Conservation (phyloP, 2,888 invertebrate species). For the Argynnis bischoffii region DNA sequence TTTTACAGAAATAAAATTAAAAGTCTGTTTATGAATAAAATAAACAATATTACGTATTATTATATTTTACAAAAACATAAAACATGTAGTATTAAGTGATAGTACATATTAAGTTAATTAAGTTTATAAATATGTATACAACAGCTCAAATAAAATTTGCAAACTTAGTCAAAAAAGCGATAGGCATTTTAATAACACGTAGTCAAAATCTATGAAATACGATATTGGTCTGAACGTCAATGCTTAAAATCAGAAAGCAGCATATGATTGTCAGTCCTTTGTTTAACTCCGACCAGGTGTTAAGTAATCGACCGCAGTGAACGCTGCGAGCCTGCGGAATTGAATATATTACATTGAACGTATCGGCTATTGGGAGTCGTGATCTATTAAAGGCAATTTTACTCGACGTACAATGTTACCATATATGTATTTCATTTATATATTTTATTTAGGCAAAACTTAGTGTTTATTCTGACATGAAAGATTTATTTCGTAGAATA, state of each 20-base stretch:
- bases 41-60: too few relatives aligned
- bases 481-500: background rate
- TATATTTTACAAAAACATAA: too few relatives aligned
- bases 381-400: constrained; percentile 14
- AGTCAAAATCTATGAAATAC: too few relatives aligned
- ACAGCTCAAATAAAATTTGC: too few relatives aligned
- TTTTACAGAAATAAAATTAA: background rate
- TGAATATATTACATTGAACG: constrained; percentile 12
- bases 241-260: constrained; percentile 9
- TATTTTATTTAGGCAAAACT: background rate
- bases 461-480: background rate
- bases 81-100: too few relatives aligned
- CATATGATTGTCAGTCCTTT: constrained; percentile 22
- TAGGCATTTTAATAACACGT: too few relatives aligned
- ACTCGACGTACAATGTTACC: background rate
- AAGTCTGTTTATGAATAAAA: too few relatives aligned
- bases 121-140: too few relatives aligned
- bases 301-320: constrained; percentile 26
- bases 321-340: constrained; percentile 22
- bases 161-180: too few relatives aligned
- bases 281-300: constrained; percentile 31
- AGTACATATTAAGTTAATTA: too few relatives aligned
- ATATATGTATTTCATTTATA: background rate
- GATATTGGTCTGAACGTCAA: background rate
- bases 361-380: constrained; percentile 7